phyloP scores from a whole-genome alignment of 2,113 vertebrate genomes.

The Pomatorhinus ruficollis region DNA sequence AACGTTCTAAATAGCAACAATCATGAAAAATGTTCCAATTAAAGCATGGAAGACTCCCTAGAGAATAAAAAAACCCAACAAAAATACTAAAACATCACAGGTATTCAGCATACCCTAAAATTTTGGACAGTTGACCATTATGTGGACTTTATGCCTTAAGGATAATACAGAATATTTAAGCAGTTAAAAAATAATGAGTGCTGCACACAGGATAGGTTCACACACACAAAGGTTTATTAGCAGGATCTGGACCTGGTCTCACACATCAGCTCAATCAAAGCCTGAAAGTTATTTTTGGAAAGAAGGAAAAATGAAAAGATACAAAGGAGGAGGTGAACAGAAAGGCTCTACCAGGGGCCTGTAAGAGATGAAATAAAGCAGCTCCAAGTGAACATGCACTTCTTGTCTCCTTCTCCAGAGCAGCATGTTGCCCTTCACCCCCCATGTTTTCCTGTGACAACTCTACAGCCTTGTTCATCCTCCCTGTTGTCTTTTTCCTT shows the following conservation, averaged over 20 bases:
- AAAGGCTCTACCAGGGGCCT: neutral
- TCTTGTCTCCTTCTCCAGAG: neutral
- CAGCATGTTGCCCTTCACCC: neutral
- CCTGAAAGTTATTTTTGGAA: neutral
- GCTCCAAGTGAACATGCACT: neutral
- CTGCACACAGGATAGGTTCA: neutral
- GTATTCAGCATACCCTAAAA: neutral
- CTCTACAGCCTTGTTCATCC: neutral
- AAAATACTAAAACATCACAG: neutral
- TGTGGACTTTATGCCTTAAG: neutral
- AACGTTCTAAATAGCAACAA: conserved; percentile 74
- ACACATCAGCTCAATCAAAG: neutral
- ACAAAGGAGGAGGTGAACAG: neutral
- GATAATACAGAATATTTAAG: neutral
- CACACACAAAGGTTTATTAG: neutral
- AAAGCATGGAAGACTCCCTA: conserved; percentile 50
- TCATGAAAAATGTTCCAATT: conserved; percentile 75
- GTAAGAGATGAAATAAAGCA: neutral
- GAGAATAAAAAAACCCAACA: neutral
- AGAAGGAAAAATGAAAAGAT: neutral
- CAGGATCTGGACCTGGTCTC: neutral
- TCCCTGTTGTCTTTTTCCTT: neutral
- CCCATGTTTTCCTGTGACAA: neutral
- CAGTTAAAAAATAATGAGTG: neutral
- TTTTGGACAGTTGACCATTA: neutral